Conservation (phyloP, 1,140 invertebrate genomes). For the Manduca sexta region DNA sequence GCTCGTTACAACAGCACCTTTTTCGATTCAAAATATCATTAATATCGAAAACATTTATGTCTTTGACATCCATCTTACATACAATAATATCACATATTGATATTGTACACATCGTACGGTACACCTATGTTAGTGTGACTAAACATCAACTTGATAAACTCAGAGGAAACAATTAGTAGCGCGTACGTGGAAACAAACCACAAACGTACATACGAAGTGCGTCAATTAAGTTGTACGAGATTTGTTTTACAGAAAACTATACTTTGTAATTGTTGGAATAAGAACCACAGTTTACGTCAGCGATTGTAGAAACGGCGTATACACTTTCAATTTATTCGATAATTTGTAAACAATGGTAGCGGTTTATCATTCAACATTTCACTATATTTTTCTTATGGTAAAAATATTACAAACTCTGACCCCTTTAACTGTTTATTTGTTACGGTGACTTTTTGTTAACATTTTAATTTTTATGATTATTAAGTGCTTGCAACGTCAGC, state of each 20-base stretch:
- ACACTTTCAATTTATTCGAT: too few species aligned
- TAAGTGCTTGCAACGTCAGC: neutral
- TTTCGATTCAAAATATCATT: conserved; percentile 25
- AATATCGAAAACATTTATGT: conserved; percentile 24
- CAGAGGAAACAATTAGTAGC: conserved; percentile 1
- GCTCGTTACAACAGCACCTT: conserved; percentile 29
- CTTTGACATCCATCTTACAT: conserved; percentile 35
- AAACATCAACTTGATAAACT: conserved; percentile 1
- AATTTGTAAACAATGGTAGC: too few species aligned
- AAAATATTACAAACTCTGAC: too few species aligned
- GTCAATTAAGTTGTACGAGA: neutral
- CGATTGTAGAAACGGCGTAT: too few species aligned
- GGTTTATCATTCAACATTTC: too few species aligned
- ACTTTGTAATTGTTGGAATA: too few species aligned
- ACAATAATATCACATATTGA: conserved; percentile 47
- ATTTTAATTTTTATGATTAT: neutral
- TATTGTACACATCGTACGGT: conserved; percentile 36
- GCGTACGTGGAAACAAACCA: too few species aligned
- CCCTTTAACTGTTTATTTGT: too few species aligned
- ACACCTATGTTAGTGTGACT: conserved; percentile 7
- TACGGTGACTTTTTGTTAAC: too few species aligned
- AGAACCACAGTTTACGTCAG: too few species aligned
- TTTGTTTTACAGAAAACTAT: neutral
- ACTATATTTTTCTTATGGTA: too few species aligned
- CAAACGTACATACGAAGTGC: too few species aligned